Conservation (phyloP, 2,797 vertebrate species). For the Sardinella longiceps region DNA sequence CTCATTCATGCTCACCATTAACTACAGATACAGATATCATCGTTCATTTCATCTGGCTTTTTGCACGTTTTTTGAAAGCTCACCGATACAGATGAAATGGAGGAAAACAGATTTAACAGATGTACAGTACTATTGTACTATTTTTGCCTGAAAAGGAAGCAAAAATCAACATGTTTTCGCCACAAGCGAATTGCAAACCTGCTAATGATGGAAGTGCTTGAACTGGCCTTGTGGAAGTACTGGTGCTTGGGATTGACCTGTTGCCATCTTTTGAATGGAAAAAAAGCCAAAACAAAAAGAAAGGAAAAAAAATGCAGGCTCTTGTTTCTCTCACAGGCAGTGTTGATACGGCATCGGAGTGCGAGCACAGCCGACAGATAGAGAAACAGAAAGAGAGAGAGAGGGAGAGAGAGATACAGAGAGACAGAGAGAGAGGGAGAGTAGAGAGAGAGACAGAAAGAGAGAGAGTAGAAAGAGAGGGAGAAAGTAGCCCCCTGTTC, state of each 20-base stretch:
- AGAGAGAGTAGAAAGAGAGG: background rate
- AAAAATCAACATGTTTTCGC: background rate
- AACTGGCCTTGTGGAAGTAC: background rate
- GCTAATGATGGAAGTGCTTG: background rate
- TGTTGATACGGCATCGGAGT: background rate
- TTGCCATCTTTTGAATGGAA: background rate
- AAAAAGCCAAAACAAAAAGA: background rate
- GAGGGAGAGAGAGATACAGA: too few relatives aligned
- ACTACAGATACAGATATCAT: too few relatives aligned
- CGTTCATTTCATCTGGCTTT: too few relatives aligned
- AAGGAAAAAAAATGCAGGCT: background rate
- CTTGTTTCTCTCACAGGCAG: background rate
- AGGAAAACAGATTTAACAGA: too few relatives aligned
- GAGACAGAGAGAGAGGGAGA: background rate
- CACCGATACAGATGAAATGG: too few relatives aligned
- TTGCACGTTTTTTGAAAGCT: too few relatives aligned
- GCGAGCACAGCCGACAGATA: background rate
- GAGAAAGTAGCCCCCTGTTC: background rate
- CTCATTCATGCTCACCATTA: too few relatives aligned
- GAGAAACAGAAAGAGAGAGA: background rate
- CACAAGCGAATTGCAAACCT: background rate
- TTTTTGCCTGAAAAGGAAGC: too few relatives aligned
- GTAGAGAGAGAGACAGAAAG: background rate
- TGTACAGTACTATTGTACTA: background rate
- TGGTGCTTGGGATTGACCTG: background rate